Evolutionary conservation across 2,888 invertebrate genomes (phyloP).

Genomic region (Rhyacophila evoluta): DNA sequence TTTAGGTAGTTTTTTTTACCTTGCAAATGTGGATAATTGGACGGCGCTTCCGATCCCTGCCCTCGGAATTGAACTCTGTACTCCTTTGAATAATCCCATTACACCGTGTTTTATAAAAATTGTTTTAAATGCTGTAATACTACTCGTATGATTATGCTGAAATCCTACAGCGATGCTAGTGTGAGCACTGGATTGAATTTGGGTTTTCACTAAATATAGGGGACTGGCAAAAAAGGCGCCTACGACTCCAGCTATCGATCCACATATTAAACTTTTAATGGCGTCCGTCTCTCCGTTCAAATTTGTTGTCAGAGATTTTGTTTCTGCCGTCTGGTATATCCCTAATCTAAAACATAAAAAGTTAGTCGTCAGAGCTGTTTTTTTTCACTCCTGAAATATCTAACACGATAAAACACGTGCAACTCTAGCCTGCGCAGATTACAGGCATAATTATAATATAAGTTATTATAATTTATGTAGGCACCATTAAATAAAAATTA

Average conservation of each 20-base stretch:
- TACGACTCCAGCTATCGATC: constrained; percentile 72
- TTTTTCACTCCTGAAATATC: too few relatives aligned
- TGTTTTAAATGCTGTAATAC: constrained; percentile 65
- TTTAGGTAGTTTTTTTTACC: too few relatives aligned
- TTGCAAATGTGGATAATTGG: constrained; percentile 85
- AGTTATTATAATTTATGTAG: too few relatives aligned
- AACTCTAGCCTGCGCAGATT: too few relatives aligned
- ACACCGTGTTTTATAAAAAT: constrained; percentile 71
- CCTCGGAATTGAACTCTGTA: constrained; percentile 78
- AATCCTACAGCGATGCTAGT: constrained; percentile 85
- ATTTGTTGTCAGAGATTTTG: constrained; percentile 68
- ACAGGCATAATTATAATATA: too few relatives aligned
- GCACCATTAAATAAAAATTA: too few relatives aligned
- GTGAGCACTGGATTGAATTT: constrained; percentile 81
- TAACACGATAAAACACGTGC: too few relatives aligned
- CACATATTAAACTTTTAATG: constrained; percentile 63
- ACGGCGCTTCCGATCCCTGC: constrained; percentile 85
- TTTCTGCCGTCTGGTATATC: constrained; percentile 74
- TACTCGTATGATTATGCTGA: constrained; percentile 80
- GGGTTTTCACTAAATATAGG: constrained; percentile 85
- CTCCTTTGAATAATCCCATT: constrained; percentile 83
- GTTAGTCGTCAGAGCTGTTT: too few relatives aligned
- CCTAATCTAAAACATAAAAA: constrained; percentile 68
- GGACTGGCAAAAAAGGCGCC: constrained; percentile 83
- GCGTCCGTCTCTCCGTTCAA: constrained; percentile 62